These are phyloP conservation scores for Acromyrmex echinatior DNA, from an alignment of 1,140 invertebrate species.

Conservation along the genomic window DNA sequence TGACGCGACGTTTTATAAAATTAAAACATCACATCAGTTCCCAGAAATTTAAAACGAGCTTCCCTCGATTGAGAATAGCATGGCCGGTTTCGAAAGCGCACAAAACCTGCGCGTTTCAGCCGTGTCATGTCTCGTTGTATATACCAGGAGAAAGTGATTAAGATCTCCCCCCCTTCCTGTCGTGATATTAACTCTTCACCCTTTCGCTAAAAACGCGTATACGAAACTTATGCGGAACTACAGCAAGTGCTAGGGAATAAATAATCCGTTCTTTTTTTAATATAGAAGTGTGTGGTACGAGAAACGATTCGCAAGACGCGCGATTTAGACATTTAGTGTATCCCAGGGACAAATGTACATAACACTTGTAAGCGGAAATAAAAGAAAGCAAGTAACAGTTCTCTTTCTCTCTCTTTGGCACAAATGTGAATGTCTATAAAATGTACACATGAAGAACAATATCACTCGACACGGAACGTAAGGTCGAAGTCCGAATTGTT, in stretches of 20 bases:
- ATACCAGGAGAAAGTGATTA: constrained; percentile 52
- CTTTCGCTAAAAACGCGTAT: constrained; percentile 18
- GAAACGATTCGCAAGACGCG: not conserved
- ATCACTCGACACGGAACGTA: not conserved
- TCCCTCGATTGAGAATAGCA: not conserved
- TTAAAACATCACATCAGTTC: not conserved
- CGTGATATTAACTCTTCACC: constrained; percentile 34
- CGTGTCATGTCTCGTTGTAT: not conserved
- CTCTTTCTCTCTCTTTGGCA: not conserved
- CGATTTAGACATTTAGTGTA: not conserved
- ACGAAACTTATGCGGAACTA: constrained; percentile 4
- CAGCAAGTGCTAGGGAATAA: not conserved
- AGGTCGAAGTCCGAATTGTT: constrained; percentile 20
- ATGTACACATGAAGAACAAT: not conserved
- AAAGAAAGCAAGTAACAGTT: not conserved
- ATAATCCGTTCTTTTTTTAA: not conserved
- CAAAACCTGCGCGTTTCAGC: constrained; percentile 34
- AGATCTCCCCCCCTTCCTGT: constrained; percentile 23
- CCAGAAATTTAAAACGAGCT: not conserved
- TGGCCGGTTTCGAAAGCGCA: constrained; percentile 22
- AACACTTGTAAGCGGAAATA: not conserved
- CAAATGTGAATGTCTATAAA: not conserved
- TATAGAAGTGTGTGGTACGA: not conserved
- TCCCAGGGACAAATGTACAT: not conserved
- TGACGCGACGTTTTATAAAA: not conserved